These are phyloP conservation scores for Cataglyphis albicans DNA, from an alignment of 2,888 invertebrate species.

Conservation along the genomic window DNA sequence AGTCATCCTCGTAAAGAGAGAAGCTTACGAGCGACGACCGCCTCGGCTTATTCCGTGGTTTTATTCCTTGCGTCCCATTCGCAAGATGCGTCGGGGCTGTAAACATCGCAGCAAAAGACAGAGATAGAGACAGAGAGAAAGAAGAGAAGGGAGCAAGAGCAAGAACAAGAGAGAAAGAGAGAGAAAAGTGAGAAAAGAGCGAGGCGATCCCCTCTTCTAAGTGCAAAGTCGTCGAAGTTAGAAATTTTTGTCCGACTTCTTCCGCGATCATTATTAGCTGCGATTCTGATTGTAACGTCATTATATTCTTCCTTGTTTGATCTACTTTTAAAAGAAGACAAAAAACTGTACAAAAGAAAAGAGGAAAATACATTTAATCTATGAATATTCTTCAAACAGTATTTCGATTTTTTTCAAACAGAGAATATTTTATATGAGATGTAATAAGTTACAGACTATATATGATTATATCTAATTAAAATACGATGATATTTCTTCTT, in stretches of 20 bases:
- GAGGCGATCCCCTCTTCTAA: slow-evolving; percentile 59
- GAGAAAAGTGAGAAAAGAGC: slow-evolving; percentile 42
- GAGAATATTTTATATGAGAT: background rate
- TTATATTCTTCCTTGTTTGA: background rate
- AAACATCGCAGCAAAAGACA: slow-evolving; percentile 63
- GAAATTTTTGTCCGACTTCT: slow-evolving; percentile 41
- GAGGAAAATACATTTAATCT: background rate
- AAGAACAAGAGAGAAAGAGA: too few species aligned
- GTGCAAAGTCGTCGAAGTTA: slow-evolving; percentile 56
- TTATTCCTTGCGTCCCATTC: slow-evolving; percentile 73
- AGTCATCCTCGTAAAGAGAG: slow-evolving; percentile 85
- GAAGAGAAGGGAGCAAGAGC: too few species aligned
- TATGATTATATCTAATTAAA: background rate
- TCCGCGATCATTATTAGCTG: background rate
- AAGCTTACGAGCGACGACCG: slow-evolving; percentile 84
- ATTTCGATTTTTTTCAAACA: background rate
- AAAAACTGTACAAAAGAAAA: background rate
- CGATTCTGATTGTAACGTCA: slow-evolving; percentile 1
- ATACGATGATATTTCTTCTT: background rate
- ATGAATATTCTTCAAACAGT: background rate
- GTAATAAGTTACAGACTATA: background rate
- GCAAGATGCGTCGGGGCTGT: slow-evolving; percentile 66
- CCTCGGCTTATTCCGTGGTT: slow-evolving; percentile 74
- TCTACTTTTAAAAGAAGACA: background rate
- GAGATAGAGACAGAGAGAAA: background rate